Conservation (phyloP, 2,888 invertebrate genomes). For the Papilio demoleus region DNA sequence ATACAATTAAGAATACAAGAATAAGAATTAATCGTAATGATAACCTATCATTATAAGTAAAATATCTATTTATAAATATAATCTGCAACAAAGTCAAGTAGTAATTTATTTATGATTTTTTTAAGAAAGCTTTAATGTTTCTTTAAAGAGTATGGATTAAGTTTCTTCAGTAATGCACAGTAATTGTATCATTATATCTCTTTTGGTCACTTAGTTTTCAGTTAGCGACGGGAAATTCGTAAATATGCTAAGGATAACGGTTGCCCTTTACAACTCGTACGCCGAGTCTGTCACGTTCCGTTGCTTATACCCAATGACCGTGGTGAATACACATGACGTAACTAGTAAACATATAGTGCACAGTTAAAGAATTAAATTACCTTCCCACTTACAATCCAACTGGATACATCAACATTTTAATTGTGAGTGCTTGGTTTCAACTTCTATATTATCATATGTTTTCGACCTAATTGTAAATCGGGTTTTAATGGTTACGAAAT, state of each 20-base stretch:
- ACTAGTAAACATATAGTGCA: conserved; percentile 24
- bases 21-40: background rate
- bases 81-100: too few species aligned
- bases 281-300: conserved; percentile 29
- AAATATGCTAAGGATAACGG: conserved; percentile 20
- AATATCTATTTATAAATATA: too few species aligned
- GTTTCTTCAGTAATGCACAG: too few species aligned
- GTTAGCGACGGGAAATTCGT: too few species aligned
- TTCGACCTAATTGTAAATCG: background rate
- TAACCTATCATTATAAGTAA: background rate
- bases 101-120: too few species aligned
- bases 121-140: too few species aligned
- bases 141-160: too few species aligned
- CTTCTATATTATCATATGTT: background rate
- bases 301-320: conserved; percentile 22
- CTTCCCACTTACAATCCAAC: background rate
- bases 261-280: conserved; percentile 29
- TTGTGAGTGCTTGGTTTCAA: too few species aligned
- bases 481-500: too few species aligned
- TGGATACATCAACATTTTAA: too few species aligned
- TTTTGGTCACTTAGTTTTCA: too few species aligned
- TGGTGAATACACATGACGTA: conserved; percentile 24
- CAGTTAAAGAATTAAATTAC: background rate
- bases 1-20: conserved; percentile 12
- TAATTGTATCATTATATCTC: too few species aligned